These are phyloP conservation scores for Anthonomus grandis DNA, from an alignment of 1,140 invertebrate species.

Conservation along the genomic window DNA sequence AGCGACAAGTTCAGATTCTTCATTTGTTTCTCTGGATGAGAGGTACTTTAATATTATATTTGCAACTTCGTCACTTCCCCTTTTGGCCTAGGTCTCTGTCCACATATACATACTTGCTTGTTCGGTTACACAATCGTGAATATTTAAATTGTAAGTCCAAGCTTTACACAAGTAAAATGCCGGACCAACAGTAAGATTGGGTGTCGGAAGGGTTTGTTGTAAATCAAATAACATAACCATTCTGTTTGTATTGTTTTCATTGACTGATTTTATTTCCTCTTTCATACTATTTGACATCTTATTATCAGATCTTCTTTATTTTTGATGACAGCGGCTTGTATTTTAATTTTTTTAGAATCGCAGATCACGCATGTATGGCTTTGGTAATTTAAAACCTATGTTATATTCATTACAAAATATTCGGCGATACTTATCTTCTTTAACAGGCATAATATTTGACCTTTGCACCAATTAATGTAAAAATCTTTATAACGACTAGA, in stretches of 20 bases:
- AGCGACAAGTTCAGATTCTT: too few species aligned
- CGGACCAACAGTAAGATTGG: too few species aligned
- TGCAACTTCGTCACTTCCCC: conserved; percentile 23
- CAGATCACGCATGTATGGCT: conserved; percentile 20
- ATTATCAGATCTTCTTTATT: not conserved
- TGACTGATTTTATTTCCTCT: not conserved
- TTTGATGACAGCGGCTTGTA: not conserved
- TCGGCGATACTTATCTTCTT: conserved; percentile 16
- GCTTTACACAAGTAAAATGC: conserved; percentile 4
- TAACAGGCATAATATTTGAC: conserved; percentile 7
- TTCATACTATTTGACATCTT: not conserved
- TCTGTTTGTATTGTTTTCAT: not conserved
- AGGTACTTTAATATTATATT: conserved; percentile 15
- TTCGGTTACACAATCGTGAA: conserved; percentile 19
- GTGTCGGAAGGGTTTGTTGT: not conserved
- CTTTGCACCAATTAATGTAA: conserved; percentile 20
- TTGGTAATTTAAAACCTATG: conserved; percentile 25
- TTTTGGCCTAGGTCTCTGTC: conserved; percentile 19
- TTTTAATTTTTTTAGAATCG: too few species aligned
- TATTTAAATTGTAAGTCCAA: conserved; percentile 20
- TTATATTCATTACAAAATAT: conserved; percentile 22
- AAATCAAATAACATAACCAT: not conserved
- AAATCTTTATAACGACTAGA: conserved; percentile 7
- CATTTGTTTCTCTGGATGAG: too few species aligned
- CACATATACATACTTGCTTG: conserved; percentile 20